Base-by-base conservation (phyloP, 1,140 invertebrate genomes). In the Psix sp. region DNA sequence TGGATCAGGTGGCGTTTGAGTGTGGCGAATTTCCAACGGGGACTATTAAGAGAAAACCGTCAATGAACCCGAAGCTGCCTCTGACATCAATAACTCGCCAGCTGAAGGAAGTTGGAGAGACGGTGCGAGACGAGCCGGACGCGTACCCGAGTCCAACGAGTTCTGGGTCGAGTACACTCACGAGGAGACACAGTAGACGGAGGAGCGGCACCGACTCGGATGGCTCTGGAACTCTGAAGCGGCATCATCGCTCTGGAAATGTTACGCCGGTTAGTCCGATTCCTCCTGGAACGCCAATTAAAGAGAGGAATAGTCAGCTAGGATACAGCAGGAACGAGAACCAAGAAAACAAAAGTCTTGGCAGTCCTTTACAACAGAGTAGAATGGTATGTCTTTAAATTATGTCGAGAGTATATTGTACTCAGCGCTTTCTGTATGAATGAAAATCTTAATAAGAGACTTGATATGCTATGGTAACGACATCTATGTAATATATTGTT, bases 81-180 rank as follows among this genome's bases (percentile, higher is more conserved):
- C 81, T 97, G 35, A 97, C 95, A 5, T 94, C 93, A 52, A 96
- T 95, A 78, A 96, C 95, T 0, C 88, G 95, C n/a, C 94, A 95
- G 74, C 84, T 95, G 40, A 94, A 94, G 77, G 94, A 94, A 77
- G 93, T 94, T 59, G 93, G 92, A 0, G 93, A 94, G 66, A 91
- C 88, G 0, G 86, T 85, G 5, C 77, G 85, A 0, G 86, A 87
- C 21, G 85, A 86, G 29, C 83, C 86, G 0, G 85, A 87, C 14
- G 79, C 78, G 5, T 87, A 85, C 45, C 84, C 85, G 0, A 86
- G 83, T 38, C 85, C 85, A 0, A 87, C 84, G 17, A 86, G 79
- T 26, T 85, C 85, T 0, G 84, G 84, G 6, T 86, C 84, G 1
- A 88, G 89, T 9, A 90, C 89, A 0, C 60, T 90, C 3, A 90